phyloP scores from a whole-genome alignment of 2,888 invertebrate species.

The Lepidocyrtinus sp. region DNA sequence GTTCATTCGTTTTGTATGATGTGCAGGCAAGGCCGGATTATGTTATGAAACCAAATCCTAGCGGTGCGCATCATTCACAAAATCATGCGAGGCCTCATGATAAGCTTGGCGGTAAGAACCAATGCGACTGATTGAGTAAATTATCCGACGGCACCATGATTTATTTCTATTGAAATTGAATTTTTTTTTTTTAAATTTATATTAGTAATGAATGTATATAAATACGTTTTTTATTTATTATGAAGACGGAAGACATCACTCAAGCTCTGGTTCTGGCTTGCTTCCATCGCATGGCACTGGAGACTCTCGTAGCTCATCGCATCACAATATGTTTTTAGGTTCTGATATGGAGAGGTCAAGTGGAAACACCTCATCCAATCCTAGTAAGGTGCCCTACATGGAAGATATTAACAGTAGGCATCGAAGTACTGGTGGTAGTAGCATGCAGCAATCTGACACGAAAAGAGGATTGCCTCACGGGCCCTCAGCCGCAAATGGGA shows the following conservation, averaged over 20 bases:
- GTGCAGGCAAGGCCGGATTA: slow-evolving; percentile 47
- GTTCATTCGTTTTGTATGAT: background rate
- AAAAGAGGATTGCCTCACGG: slow-evolving; percentile 38
- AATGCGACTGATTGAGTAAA: too few species aligned
- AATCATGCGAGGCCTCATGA: slow-evolving; percentile 48
- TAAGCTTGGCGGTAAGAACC: slow-evolving; percentile 40
- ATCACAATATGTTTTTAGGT: slow-evolving; percentile 40
- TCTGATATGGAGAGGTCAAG: slow-evolving; percentile 46
- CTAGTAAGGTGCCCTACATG: slow-evolving; percentile 39
- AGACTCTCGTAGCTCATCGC: slow-evolving; percentile 30
- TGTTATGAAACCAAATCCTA: slow-evolving; percentile 35
- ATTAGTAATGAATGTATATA: too few species aligned
- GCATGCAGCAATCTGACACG: slow-evolving; percentile 24
- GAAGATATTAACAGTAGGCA: slow-evolving; percentile 28
- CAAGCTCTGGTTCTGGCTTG: slow-evolving; percentile 33
- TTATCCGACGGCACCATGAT: too few species aligned
- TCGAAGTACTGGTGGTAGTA: too few species aligned
- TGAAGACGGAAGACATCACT: slow-evolving; percentile 49
- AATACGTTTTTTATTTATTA: too few species aligned
- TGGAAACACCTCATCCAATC: slow-evolving; percentile 28
- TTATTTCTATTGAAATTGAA: background rate
- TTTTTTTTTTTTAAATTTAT: background rate
- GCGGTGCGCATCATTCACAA: slow-evolving; percentile 37
- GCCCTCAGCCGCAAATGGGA: slow-evolving; percentile 45
- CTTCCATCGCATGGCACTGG: slow-evolving; percentile 27